Evolutionary conservation across 2,797 vertebrate genomes (phyloP).

Genomic region (Anguilla megastoma): DNA sequence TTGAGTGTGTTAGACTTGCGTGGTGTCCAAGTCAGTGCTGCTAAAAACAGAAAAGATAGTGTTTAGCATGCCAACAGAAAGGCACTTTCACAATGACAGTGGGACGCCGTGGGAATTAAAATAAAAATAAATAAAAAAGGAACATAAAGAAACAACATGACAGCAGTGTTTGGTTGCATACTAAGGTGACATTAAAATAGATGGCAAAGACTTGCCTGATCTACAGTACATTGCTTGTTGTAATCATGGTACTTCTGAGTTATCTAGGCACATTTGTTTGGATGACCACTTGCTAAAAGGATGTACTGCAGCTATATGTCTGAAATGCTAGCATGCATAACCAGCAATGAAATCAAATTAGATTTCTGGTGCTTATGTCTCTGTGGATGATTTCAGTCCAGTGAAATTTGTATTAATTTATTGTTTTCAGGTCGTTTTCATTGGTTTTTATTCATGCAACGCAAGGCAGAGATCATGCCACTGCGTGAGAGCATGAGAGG

Average conservation of each 20-base stretch:
- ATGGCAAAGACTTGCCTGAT: background rate
- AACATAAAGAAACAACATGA: background rate
- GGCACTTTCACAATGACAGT: background rate
- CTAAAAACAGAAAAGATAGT: background rate
- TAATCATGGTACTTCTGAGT: too few relatives aligned
- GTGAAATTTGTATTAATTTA: background rate
- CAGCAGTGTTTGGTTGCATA: background rate
- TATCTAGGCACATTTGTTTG: too few relatives aligned
- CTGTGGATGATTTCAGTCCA: background rate
- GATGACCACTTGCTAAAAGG: too few relatives aligned
- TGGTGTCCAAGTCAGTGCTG: background rate
- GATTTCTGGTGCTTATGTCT: background rate
- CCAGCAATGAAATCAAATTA: background rate
- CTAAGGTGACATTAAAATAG: background rate
- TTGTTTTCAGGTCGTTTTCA: background rate
- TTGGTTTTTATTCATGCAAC: background rate
- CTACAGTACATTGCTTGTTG: too few relatives aligned
- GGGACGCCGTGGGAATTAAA: too few relatives aligned
- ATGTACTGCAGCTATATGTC: too few relatives aligned
- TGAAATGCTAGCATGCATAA: background rate
- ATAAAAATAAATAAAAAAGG: background rate
- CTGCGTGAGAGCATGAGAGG: background rate
- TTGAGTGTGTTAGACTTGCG: background rate
- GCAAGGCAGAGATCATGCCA: background rate
- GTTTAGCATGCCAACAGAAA: too few relatives aligned